Evolutionary conservation across 2,797 vertebrate species (phyloP).

Genomic region (Ataeniobius toweri): DNA sequence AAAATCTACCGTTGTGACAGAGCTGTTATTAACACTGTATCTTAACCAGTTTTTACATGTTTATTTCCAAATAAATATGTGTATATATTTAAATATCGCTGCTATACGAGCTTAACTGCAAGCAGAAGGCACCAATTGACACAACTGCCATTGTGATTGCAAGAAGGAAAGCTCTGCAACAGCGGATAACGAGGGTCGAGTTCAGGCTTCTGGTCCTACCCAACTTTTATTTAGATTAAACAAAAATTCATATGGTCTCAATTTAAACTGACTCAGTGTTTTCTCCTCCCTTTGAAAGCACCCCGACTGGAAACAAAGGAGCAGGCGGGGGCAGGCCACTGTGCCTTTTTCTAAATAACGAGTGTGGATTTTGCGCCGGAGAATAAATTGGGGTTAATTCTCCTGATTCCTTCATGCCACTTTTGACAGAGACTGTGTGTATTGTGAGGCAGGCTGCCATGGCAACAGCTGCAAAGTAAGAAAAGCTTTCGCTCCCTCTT

Average conservation of each 20-base stretch:
- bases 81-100: slow-evolving; percentile 12
- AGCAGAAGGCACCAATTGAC: slow-evolving; percentile 45
- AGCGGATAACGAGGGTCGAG: slow-evolving; percentile 37
- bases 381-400: slow-evolving; percentile 47
- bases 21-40: slow-evolving; percentile 32
- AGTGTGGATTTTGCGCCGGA: slow-evolving; percentile 28
- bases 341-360: slow-evolving; percentile 55
- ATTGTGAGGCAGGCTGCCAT: slow-evolving; percentile 62
- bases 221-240: slow-evolving; percentile 60
- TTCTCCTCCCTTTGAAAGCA: slow-evolving; percentile 33
- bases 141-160: slow-evolving; percentile 20
- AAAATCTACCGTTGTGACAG: slow-evolving; percentile 21
- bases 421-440: slow-evolving; percentile 67
- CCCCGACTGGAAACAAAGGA: slow-evolving; percentile 62
- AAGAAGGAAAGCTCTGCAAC: slow-evolving; percentile 33
- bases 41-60: slow-evolving; percentile 37
- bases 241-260: slow-evolving; percentile 67
- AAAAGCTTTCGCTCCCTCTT: slow-evolving; percentile 56
- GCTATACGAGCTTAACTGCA: slow-evolving; percentile 44
- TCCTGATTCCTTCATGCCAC: slow-evolving; percentile 67
- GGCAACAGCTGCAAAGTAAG: slow-evolving; percentile 72
- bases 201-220: slow-evolving; percentile 28
- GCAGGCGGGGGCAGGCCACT: slow-evolving; percentile 30
- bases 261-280: slow-evolving; percentile 55
- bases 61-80: slow-evolving; percentile 36